These are phyloP conservation scores for Psilopogon haemacephalus DNA, from an alignment of 2,113 vertebrate genomes.

Conservation along the genomic window DNA sequence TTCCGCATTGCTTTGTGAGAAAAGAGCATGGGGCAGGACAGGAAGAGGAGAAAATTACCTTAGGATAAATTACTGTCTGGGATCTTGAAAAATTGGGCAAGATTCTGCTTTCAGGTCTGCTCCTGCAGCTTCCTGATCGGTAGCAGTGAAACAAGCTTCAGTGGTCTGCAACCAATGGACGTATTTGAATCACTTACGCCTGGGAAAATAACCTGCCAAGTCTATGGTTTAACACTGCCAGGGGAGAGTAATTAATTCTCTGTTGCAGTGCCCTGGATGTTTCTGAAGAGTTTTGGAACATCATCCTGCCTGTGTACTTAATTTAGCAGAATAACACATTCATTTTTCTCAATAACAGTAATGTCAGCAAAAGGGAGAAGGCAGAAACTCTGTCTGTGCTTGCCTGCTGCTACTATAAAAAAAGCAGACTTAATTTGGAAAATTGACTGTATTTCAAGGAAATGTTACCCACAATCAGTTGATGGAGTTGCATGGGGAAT, in stretches of 20 bases:
- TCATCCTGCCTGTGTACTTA: not conserved
- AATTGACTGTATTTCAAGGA: not conserved
- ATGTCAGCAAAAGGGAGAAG: not conserved
- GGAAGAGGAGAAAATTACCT: not conserved
- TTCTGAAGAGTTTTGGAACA: slow-evolving; percentile 2
- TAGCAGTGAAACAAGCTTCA: not conserved
- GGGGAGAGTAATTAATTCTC: not conserved
- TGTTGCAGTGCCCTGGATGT: not conserved
- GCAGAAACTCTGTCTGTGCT: not conserved
- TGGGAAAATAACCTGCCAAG: not conserved
- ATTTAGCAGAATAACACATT: not conserved
- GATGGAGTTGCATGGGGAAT: not conserved
- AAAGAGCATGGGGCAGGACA: not conserved
- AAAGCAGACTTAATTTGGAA: not conserved
- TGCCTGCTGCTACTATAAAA: not conserved
- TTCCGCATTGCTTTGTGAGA: not conserved
- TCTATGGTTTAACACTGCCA: not conserved
- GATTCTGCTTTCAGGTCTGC: not conserved
- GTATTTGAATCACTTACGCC: not conserved
- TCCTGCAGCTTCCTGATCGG: not conserved
- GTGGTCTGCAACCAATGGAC: not conserved
- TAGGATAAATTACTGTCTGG: not conserved
- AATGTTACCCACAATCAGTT: not conserved
- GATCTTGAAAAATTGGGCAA: not conserved
- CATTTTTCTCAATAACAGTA: slow-evolving; percentile 6